Base-by-base conservation (phyloP, 2,113 vertebrate genomes). In the Corythoichthys haematopterus region DNA sequence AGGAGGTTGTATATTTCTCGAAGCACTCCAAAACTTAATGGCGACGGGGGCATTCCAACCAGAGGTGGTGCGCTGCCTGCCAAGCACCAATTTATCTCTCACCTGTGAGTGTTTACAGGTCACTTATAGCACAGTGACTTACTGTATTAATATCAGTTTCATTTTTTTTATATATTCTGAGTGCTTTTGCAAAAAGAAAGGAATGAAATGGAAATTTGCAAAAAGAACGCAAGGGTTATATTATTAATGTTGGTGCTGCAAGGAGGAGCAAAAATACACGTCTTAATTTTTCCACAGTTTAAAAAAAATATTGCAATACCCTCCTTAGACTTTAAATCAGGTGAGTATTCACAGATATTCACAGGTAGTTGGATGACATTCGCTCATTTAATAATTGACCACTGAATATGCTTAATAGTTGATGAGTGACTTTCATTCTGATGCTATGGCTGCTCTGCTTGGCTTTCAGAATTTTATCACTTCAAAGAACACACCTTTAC, bases 351-450 rank as follows among this genome's bases (percentile, higher is more conserved):
- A 84, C 84, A 86, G 86, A 90, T 92, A 90, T 90, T 89, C 38
- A 87, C 59, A 78, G 84, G 82, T 89, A 89, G 91, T 91, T 88
- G 87, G 88, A 91, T 88, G 86, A 91, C 88, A 74, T 85, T 87
- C 82, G 73, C 85, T 87, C 87, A 90, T 91, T 91, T 87, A 89
- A 86, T 90, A 87, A 91, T 84, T 88, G 87, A 90, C 85, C 87
- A 85, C 56, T 84, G 86, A 88, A 80, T 89, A 71, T 85, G 78
- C 82, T 88, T 80, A 75, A 73, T 81, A 77, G 74, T 80, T 83
- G 82, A 73, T 80, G 78, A 40, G 83, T 79, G 80, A 85, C 84
- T 85, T 71, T 76, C 75, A 68, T 66, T 79, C 71, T 77, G 64
- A 0, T 50, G 65, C 59, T 77, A 52, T 72, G 70, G 75, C 80